Percentiles rank a stretch among this genome's conserved stretches.
These are phyloP conservation scores for Diadema setosum DNA, from an alignment of 35 echinoderm and acorn worm species.

Conservation along the genomic window DNA sequence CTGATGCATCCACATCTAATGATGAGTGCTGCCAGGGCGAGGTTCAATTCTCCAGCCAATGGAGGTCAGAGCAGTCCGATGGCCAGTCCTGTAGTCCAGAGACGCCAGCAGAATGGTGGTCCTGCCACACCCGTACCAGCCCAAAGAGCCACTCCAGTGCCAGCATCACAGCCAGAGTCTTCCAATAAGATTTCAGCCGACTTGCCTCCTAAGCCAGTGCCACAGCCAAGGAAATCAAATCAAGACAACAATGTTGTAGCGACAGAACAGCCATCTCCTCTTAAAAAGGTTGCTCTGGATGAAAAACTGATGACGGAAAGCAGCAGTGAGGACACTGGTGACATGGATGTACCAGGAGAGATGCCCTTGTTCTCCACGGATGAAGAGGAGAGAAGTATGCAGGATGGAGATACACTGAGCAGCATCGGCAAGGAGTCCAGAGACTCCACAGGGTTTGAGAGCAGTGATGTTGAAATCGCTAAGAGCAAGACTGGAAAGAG, in stretches of 20 bases:
- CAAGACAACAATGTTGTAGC: neutral
- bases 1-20: constrained; percentile 34
- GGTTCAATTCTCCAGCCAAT: neutral
- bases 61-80: neutral
- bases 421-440: neutral
- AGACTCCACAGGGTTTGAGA: neutral
- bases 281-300: neutral
- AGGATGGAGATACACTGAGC: neutral
- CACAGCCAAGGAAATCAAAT: neutral
- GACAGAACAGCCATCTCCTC: neutral
- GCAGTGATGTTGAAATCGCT: neutral
- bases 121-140: neutral
- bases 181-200: neutral
- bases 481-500: neutral
- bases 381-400: neutral
- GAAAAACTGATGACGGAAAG: neutral
- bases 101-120: neutral
- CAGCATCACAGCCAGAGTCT: neutral
- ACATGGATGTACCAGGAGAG: neutral
- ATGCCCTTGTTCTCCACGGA: neutral
- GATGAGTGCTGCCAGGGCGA: constrained; percentile 2
- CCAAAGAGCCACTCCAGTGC: neutral
- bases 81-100: neutral
- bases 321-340: neutral
- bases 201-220: neutral